These are phyloP conservation scores for Ennomos quercinarius DNA, from an alignment of 2,888 invertebrate species.

Conservation along the genomic window DNA sequence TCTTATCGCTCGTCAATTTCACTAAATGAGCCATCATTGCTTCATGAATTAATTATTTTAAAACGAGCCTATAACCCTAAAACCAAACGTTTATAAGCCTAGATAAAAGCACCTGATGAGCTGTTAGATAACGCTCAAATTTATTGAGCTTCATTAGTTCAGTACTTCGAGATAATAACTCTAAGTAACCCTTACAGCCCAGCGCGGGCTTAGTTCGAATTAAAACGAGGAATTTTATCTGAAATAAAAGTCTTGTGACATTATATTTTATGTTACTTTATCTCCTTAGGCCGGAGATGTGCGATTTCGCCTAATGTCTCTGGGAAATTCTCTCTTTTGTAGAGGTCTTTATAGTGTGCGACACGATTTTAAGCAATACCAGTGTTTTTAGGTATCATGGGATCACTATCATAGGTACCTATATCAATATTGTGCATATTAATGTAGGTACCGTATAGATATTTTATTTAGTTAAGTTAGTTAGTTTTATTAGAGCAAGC, in stretches of 20 bases:
- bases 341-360: conserved; percentile 11
- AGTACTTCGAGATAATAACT: conserved; percentile 12
- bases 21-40: too few species aligned
- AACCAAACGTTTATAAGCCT: neutral
- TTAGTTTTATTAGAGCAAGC: too few species aligned
- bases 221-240: conserved; percentile 44
- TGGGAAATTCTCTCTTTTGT: conserved; percentile 29
- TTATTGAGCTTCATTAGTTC: conserved; percentile 19
- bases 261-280: conserved; percentile 60
- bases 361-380: conserved; percentile 4
- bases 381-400: too few species aligned
- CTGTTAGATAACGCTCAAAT: conserved; percentile 10
- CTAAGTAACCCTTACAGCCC: conserved; percentile 20
- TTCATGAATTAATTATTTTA: too few species aligned
- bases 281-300: conserved; percentile 55
- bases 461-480: too few species aligned
- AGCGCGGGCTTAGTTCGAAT: conserved; percentile 21
- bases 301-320: conserved; percentile 58
- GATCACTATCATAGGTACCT: too few species aligned
- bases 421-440: too few species aligned
- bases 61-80: neutral
- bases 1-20: too few species aligned
- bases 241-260: conserved; percentile 43
- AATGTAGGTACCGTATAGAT: too few species aligned
- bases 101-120: neutral